phyloP scores from a whole-genome alignment of 2,888 invertebrate genomes.

The Xestia xanthographa region DNA sequence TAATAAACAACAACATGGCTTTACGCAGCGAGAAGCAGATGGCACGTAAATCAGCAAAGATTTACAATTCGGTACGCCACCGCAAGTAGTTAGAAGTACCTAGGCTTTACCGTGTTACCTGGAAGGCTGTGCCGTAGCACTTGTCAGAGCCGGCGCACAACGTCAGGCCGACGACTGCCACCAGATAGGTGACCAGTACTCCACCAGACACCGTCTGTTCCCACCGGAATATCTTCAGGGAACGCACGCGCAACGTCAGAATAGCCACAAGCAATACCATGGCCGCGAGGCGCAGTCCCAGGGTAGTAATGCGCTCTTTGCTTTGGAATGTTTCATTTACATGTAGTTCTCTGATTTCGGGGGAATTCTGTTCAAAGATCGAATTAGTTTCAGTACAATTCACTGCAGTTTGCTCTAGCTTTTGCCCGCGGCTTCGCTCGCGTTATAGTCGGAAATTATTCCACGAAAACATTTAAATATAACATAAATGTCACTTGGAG shows the following conservation, averaged over 20 bases:
- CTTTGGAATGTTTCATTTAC: not conserved
- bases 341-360: too few species aligned
- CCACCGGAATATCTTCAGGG: slow-evolving; percentile 81
- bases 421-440: too few species aligned
- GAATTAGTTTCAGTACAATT: not conserved
- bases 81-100: not conserved
- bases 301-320: not conserved
- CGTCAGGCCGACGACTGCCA: slow-evolving; percentile 73
- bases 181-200: slow-evolving; percentile 76
- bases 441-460: too few species aligned
- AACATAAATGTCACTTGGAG: too few species aligned
- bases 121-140: slow-evolving; percentile 68
- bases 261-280: slow-evolving; percentile 70
- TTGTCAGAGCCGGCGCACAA: slow-evolving; percentile 70
- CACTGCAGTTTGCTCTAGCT: not conserved
- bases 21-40: not conserved
- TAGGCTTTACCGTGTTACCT: slow-evolving; percentile 67
- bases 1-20: not conserved
- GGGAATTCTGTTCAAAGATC: not conserved
- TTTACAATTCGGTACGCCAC: not conserved
- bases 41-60: not conserved
- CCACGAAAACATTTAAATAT: not conserved
- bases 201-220: slow-evolving; percentile 82
- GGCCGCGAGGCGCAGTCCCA: slow-evolving; percentile 71
- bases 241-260: slow-evolving; percentile 77